These are phyloP conservation scores for Zaprionus lineosus DNA, from an alignment of 2,888 invertebrate genomes.

Conservation along the genomic window DNA sequence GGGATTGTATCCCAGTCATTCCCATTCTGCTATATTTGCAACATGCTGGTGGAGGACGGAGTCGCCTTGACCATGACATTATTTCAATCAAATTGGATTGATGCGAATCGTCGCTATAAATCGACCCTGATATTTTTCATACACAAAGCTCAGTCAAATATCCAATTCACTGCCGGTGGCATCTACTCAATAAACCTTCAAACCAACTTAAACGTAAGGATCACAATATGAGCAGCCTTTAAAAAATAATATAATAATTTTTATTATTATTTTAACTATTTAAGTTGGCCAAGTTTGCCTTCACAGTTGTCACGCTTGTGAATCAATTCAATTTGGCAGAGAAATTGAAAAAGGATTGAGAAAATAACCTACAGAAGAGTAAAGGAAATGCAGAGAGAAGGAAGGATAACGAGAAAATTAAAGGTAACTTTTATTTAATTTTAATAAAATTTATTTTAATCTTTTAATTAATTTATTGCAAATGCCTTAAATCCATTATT, in stretches of 20 bases:
- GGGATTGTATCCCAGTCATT: neutral
- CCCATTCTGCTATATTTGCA: constrained; percentile 6
- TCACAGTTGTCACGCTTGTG: neutral
- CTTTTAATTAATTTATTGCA: no score
- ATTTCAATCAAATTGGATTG: constrained; percentile 8
- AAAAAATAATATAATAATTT: no score
- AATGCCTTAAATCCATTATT: no score
- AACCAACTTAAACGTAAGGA: constrained; percentile 10
- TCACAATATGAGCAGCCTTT: no score
- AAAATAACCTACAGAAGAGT: no score
- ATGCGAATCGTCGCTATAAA: constrained; percentile 1
- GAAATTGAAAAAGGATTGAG: neutral
- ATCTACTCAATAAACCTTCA: no score
- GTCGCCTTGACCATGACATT: neutral
- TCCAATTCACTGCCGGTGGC: constrained; percentile 3
- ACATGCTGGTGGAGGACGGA: neutral
- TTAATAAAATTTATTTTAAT: constrained; percentile 9
- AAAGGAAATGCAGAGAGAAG: no score
- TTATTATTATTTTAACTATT: no score
- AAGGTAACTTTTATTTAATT: neutral
- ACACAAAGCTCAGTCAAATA: neutral
- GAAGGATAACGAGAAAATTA: no score
- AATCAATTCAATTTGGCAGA: constrained; percentile 7
- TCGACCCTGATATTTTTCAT: neutral
- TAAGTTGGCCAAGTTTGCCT: constrained; percentile 4